Conservation (phyloP, 2,888 invertebrate species). For the Sthenelais limicola region DNA sequence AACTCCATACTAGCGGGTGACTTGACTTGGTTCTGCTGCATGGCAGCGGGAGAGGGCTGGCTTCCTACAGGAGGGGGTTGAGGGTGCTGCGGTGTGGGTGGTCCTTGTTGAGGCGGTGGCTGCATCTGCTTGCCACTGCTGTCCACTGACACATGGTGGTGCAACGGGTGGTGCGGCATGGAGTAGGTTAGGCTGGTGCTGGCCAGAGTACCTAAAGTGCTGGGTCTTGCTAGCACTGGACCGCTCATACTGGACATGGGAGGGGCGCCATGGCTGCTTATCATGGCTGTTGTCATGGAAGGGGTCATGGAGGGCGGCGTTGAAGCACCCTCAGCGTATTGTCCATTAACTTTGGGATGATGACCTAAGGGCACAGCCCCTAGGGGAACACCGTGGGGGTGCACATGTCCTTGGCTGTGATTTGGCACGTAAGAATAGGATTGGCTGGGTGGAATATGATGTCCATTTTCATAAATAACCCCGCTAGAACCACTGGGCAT, state of each 20-base stretch:
- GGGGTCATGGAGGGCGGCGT: not conserved
- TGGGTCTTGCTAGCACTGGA: not conserved
- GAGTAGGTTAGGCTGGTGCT: slow-evolving; percentile 31
- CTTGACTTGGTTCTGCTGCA: not conserved
- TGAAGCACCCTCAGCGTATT: not conserved
- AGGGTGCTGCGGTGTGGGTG: too few species aligned
- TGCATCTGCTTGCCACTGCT: not conserved
- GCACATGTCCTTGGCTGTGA: not conserved
- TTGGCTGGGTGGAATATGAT: slow-evolving; percentile 6
- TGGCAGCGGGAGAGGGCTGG: not conserved
- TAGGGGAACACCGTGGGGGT: not conserved
- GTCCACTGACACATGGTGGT: not conserved
- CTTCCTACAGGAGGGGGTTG: not conserved
- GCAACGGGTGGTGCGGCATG: not conserved
- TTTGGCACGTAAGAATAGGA: slow-evolving; percentile 14
- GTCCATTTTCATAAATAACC: slow-evolving; percentile 14
- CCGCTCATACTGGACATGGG: slow-evolving; percentile 1
- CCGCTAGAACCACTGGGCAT: not conserved
- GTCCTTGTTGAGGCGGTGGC: not conserved
- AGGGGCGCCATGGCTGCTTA: not conserved
- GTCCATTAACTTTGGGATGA: slow-evolving; percentile 11
- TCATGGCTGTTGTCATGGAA: not conserved
- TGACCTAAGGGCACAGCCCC: slow-evolving; percentile 13
- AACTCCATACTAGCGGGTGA: not conserved
- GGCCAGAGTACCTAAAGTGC: not conserved